Evolutionary conservation across 2,888 invertebrate genomes (phyloP), one percentile per base, ranked within the genome.

Genomic region (Rotaria socialis): DNA sequence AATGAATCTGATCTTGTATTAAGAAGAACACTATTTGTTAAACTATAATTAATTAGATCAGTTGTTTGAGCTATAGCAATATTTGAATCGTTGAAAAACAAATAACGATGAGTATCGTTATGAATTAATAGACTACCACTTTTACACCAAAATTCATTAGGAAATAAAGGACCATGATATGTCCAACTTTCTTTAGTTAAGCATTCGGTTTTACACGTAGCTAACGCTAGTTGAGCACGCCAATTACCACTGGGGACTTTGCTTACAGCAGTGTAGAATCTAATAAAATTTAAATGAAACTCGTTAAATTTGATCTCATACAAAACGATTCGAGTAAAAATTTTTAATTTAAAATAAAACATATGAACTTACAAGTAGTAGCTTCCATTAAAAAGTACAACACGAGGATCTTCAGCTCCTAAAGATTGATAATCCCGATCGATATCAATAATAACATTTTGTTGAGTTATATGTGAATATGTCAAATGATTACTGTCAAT

Each of bases 31-130:
- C 43, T 27, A 43, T 24, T 4, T 75, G 75, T 75, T 43, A 43
- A 43, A 10, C 3, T 24, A 43, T 75, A 75, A 19, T 75, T 1
- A 43, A 43, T 22, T 8, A 75, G 24, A 75, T 75, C 19, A 8
- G 16, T 75, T 22, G 75, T 43, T 19, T 19, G 41, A 22, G 75
- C 75, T 22, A 75, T 43, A 43, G 75, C 75, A 43, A 75, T 43
- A 43, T 75, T 75, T 43, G 75, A 75, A 75, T 75, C 75, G 43
- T 75, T 75, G 14, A 75, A 75, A 43, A 75, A 75, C 8, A 75
- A 24, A 75, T 75, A 75, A 41, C 75, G 19, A 75, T 75, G 43
- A 10, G 75, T 75, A 19, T 41, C 19, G 24, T 75, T 75, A 75
- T 75, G 75, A 75, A 75, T 75, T 43, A 75, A 75, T 24, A 75